phyloP scores from a whole-genome alignment of 1,140 invertebrate genomes.

The Apis cerana region DNA sequence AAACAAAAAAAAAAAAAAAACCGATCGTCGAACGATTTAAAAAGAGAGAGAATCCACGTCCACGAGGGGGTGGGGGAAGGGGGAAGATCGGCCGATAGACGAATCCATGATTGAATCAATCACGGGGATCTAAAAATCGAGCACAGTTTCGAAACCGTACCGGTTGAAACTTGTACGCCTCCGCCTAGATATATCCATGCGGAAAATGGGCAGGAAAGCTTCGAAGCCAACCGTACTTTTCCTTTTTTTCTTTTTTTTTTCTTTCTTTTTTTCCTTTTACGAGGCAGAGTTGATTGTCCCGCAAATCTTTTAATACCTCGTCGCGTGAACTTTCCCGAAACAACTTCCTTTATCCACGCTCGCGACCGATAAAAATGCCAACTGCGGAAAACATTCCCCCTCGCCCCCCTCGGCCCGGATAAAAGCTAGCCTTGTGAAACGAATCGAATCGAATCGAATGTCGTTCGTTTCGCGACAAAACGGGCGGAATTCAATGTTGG shows the following conservation, averaged over 20 bases:
- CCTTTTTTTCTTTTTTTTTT: not conserved
- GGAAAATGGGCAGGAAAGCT: constrained; percentile 21
- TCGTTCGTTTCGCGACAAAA: too few relatives aligned
- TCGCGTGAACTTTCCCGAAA: constrained; percentile 2
- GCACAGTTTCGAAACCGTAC: not conserved
- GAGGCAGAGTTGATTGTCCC: not conserved
- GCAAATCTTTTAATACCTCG: constrained; percentile 1
- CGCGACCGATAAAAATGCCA: constrained; percentile 21
- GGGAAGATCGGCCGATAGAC: constrained; percentile 31
- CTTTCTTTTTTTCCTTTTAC: not conserved
- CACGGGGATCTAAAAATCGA: constrained; percentile 2
- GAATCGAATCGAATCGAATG: not conserved
- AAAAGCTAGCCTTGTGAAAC: not conserved
- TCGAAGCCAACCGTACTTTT: not conserved
- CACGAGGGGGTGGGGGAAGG: too few relatives aligned
- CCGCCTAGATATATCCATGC: not conserved
- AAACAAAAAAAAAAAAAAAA: not conserved
- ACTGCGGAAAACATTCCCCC: not conserved
- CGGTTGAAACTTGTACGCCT: not conserved
- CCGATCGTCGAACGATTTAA: not conserved
- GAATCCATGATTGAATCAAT: constrained; percentile 40
- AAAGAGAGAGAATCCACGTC: not conserved
- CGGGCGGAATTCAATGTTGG: too few relatives aligned
- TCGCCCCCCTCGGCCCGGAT: too few relatives aligned
- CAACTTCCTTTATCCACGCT: not conserved